Conservation (phyloP, 2,797 vertebrate genomes). For the Danio albolineatus region DNA sequence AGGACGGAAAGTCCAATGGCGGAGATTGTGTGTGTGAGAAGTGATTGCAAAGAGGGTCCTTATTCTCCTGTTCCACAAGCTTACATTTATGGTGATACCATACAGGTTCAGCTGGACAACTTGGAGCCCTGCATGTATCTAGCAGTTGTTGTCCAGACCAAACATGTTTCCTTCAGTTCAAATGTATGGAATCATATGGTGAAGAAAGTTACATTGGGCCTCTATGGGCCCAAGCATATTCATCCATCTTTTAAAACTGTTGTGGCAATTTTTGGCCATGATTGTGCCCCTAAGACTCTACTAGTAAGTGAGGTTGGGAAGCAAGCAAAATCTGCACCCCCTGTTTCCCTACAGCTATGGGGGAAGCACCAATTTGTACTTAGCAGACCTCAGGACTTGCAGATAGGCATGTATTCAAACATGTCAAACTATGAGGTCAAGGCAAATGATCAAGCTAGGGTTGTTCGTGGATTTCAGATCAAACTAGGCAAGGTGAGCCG, state of each 20-base stretch:
- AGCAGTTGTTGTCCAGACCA: slow-evolving; percentile 85
- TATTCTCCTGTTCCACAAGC: slow-evolving; percentile 82
- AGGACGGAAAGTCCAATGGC: slow-evolving; percentile 84
- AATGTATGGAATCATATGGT: slow-evolving; percentile 93
- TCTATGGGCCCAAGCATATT: slow-evolving; percentile 96
- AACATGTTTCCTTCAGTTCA: slow-evolving; percentile 79
- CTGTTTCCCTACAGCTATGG: slow-evolving; percentile 94
- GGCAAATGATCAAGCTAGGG: slow-evolving; percentile 79
- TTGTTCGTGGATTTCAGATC: slow-evolving; percentile 90
- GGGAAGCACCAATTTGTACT: slow-evolving; percentile 93
- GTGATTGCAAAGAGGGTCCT: slow-evolving; percentile 91
- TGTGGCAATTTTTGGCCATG: slow-evolving; percentile 93
- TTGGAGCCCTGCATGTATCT: slow-evolving; percentile 95
- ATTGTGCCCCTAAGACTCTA: slow-evolving; percentile 91
- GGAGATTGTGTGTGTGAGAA: slow-evolving; percentile 87
- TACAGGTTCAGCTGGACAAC: slow-evolving; percentile 91
- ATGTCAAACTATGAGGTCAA: slow-evolving; percentile 93
- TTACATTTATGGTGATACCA: slow-evolving; percentile 87
- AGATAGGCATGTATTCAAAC: slow-evolving; percentile 92
- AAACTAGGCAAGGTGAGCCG: slow-evolving; percentile 93
- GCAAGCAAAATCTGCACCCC: slow-evolving; percentile 79
- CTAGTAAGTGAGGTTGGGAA: slow-evolving; percentile 87
- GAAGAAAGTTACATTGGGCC: slow-evolving; percentile 89
- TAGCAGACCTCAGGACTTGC: slow-evolving; percentile 88
- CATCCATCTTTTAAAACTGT: slow-evolving; percentile 96